phyloP scores from a whole-genome alignment of 2,888 invertebrate species.

The Acanthosepion esculentum region DNA sequence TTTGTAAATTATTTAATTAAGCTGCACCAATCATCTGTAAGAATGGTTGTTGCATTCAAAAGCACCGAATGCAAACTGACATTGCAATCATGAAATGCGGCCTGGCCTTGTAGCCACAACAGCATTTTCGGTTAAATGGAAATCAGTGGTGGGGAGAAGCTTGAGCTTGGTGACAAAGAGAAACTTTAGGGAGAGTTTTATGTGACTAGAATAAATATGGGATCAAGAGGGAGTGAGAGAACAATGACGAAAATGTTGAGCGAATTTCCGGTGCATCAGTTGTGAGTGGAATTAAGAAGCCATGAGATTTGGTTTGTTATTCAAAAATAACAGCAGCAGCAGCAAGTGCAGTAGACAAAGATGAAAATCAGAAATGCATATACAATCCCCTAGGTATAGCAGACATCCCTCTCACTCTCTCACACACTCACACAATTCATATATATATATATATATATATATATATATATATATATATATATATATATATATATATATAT shows the following conservation, averaged over 20 bases:
- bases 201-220: background rate
- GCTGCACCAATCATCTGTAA: background rate
- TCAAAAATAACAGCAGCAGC: background rate
- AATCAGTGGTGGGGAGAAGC: background rate
- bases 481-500: background rate
- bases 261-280: conserved; percentile 33
- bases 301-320: background rate
- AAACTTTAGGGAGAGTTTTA: background rate
- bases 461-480: background rate
- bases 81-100: background rate
- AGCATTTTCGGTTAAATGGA: background rate
- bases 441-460: background rate
- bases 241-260: background rate
- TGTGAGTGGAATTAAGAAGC: background rate
- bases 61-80: background rate
- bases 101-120: background rate
- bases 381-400: background rate
- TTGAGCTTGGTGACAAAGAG: background rate
- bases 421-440: background rate
- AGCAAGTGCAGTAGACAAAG: background rate
- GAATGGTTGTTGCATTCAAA: background rate
- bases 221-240: background rate
- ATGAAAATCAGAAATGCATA: background rate
- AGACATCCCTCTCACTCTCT: too few relatives aligned
- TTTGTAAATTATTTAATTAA: background rate